Base-by-base conservation (phyloP, 1,140 invertebrate species). In the Drosophila ogumai region DNA sequence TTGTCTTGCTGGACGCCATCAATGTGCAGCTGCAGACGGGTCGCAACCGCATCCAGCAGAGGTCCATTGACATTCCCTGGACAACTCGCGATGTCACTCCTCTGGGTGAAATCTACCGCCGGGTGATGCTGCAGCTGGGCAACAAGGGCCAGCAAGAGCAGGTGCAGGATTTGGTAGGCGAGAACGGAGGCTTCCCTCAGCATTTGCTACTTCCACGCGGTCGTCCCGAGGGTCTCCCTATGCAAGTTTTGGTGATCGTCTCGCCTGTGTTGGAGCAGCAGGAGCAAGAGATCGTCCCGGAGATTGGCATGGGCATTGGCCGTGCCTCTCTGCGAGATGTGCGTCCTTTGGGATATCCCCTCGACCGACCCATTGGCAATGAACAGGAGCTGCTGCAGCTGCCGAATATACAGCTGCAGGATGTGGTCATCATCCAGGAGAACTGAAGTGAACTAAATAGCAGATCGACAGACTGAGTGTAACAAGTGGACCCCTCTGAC, bases 1-100 rank as follows among this genome's bases (percentile, higher is more conserved):
- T 96, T 82, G 94, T 96, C 49, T 94, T 95, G 78, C 87, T 96
- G 28, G 96, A 97, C 72, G 94, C 94, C 82, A 96, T 96, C 91
- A 82, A 94, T 36, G 94, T 94, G 68, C 93, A 95, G 60, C 90
- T 97, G 44, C 91, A 92, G 15, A 82, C 94, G 31, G 96, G 96
- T 46, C 93, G 95, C 67, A 96, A 96, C 87, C 93, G 94, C 44
- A 94, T 97, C 47, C 92, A 93, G 36, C 94, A 96, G 28, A 94
- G 94, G 49, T 96, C 96, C 3, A 93, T 93, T 2, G 94, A 96
- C 32, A 95, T 95, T 68, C 93, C 93, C 58, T 93, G 94, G 75
- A 95, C 94, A 58, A 94, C 94, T 44, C 93, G 93, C 7, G 96
- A 96, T 80, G 95, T 94, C 54, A 94, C 95, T 25, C 94, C 95